Conservation (phyloP, 2,888 invertebrate genomes). For the Pristionchus mayeri region DNA sequence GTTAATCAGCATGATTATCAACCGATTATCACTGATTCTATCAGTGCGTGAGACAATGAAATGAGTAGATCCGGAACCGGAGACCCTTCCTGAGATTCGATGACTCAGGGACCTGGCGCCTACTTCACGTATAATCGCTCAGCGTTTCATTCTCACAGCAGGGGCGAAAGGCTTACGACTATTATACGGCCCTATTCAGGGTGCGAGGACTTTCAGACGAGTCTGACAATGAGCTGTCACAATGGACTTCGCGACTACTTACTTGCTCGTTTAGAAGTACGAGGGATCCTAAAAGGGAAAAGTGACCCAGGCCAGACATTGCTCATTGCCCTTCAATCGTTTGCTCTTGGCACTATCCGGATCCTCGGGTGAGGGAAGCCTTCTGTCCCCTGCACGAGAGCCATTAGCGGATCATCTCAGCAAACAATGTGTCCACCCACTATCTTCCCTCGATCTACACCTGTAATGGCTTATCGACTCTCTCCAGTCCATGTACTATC, state of each 20-base stretch:
- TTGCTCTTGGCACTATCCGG: no score
- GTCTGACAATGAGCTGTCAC: not conserved
- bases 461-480: not conserved
- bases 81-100: no score
- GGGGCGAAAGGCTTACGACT: not conserved
- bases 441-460: conserved; percentile 13
- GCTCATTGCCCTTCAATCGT: no score
- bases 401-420: conserved; percentile 9
- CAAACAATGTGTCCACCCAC: not conserved
- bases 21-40: not conserved
- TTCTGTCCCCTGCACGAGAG: not conserved
- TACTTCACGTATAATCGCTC: not conserved
- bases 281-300: no score
- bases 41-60: not conserved
- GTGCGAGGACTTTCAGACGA: not conserved
- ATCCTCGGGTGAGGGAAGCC: no score
- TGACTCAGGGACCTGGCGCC: not conserved
- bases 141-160: conserved; percentile 2
- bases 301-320: no score
- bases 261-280: not conserved
- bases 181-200: not conserved
- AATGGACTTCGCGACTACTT: not conserved
- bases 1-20: not conserved
- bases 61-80: not conserved
- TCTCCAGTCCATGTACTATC: no score